Conservation (phyloP, 2,888 invertebrate species). For the Drosophila nr. perissopoda region DNA sequence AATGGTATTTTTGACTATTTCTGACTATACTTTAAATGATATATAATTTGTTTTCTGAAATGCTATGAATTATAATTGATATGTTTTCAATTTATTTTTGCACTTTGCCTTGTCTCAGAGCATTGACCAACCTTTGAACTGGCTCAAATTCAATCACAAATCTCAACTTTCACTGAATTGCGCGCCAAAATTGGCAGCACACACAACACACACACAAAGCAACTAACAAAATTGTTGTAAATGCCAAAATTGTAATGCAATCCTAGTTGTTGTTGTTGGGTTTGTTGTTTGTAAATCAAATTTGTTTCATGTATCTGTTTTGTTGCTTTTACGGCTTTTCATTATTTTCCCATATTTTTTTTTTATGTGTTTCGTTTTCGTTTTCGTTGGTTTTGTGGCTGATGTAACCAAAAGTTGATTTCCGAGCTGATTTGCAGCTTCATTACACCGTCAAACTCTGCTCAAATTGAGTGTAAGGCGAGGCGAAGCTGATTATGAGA, state of each 20-base stretch:
- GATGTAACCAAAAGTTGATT: conserved; percentile 67
- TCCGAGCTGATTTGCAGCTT: conserved; percentile 63
- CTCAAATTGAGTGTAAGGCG: conserved; percentile 55
- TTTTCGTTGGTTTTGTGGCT: conserved; percentile 34
- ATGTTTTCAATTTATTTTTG: neutral
- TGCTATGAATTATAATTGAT: neutral
- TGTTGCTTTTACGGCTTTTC: conserved; percentile 31
- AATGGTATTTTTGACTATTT: neutral
- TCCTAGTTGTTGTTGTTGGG: neutral
- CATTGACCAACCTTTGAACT: conserved; percentile 57
- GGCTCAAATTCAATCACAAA: conserved; percentile 12
- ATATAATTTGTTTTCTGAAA: neutral
- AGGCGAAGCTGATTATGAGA: conserved; percentile 72
- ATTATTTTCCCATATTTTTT: conserved; percentile 11
- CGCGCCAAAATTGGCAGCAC: conserved; percentile 63
- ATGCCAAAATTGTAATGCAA: conserved; percentile 65
- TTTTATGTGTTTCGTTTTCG: conserved; percentile 24
- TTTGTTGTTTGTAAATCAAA: conserved; percentile 55
- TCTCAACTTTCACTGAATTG: conserved; percentile 67
- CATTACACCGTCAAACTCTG: conserved; percentile 55
- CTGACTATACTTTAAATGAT: neutral
- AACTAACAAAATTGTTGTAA: conserved; percentile 42
- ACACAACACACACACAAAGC: conserved; percentile 11
- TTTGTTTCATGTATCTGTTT: conserved; percentile 43
- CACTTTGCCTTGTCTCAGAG: conserved; percentile 5